phyloP scores from a whole-genome alignment of 1,140 invertebrate species.

The Oryctes rhinoceros region DNA sequence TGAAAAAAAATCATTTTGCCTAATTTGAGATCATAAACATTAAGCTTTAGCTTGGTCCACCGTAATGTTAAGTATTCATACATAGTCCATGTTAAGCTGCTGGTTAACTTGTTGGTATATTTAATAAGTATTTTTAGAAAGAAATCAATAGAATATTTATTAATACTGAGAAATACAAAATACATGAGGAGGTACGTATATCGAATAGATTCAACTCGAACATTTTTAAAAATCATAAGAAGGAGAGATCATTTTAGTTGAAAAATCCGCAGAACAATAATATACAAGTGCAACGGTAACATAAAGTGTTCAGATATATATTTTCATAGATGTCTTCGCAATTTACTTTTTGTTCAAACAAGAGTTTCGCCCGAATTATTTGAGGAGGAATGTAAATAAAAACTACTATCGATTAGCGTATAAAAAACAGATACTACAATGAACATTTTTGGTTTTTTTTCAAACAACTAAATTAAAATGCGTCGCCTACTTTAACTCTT shows the following conservation, averaged over 20 bases:
- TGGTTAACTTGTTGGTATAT: not conserved
- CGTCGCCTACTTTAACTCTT: not conserved
- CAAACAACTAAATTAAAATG: too few relatives aligned
- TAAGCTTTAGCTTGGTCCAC: too few relatives aligned
- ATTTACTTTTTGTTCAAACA: constrained; percentile 30
- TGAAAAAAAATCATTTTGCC: too few relatives aligned
- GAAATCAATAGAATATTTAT: too few relatives aligned
- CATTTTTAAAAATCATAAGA: not conserved
- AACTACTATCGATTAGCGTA: not conserved
- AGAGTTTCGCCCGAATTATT: constrained; percentile 1
- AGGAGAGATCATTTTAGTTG: not conserved
- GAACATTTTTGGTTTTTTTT: too few relatives aligned
- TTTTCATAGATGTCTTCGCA: constrained; percentile 5
- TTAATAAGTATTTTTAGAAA: too few relatives aligned
- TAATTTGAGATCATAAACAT: too few relatives aligned
- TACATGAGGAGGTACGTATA: too few relatives aligned
- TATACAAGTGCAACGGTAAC: not conserved
- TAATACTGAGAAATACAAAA: too few relatives aligned
- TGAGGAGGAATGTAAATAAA: not conserved
- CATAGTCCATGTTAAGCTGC: too few relatives aligned
- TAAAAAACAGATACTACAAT: too few relatives aligned
- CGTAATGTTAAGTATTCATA: too few relatives aligned
- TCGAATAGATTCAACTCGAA: not conserved
- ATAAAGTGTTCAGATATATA: not conserved
- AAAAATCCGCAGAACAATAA: not conserved